phyloP scores from a whole-genome alignment of 2,113 vertebrate species.

The Pholis gunnellus region DNA sequence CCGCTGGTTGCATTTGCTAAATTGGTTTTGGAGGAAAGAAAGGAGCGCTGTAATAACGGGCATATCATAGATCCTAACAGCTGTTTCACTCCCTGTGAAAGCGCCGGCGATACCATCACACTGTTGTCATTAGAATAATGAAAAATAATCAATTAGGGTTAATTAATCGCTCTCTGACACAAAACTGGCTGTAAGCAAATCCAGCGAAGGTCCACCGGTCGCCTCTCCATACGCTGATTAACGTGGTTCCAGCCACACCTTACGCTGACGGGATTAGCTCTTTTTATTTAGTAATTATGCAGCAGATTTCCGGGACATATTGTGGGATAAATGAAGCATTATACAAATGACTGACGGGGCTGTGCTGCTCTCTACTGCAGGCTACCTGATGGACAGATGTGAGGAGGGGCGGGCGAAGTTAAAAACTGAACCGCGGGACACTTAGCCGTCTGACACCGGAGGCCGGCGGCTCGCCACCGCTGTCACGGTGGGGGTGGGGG shows the following conservation, averaged over 20 bases:
- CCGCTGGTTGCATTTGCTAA: conserved; percentile 73
- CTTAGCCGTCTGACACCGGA: conserved; percentile 71
- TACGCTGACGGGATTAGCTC: conserved; percentile 78
- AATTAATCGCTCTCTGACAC: conserved; percentile 83
- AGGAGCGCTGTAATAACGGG: conserved; percentile 59
- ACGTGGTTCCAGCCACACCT: conserved; percentile 79
- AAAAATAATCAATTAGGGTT: conserved; percentile 85
- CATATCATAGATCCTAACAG: conserved; percentile 80
- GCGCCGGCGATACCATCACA: conserved; percentile 58
- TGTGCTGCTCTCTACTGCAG: conserved; percentile 68
- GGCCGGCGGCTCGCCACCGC: conserved; percentile 36
- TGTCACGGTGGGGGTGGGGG: conserved; percentile 22
- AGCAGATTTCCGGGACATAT: conserved; percentile 84
- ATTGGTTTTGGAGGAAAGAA: conserved; percentile 59
- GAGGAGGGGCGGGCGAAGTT: conserved; percentile 62
- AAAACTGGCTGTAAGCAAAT: conserved; percentile 76
- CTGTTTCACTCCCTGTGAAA: conserved; percentile 74
- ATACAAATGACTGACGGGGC: conserved; percentile 69
- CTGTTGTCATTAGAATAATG: conserved; percentile 84
- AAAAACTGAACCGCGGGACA: conserved; percentile 71
- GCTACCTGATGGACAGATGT: conserved; percentile 84
- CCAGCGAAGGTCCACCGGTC: conserved; percentile 44
- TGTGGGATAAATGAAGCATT: conserved; percentile 84
- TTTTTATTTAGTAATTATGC: conserved; percentile 83
- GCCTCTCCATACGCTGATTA: conserved; percentile 75